Evolutionary conservation across 2,797 vertebrate genomes (phyloP).

Genomic region (Mareca strepera): DNA sequence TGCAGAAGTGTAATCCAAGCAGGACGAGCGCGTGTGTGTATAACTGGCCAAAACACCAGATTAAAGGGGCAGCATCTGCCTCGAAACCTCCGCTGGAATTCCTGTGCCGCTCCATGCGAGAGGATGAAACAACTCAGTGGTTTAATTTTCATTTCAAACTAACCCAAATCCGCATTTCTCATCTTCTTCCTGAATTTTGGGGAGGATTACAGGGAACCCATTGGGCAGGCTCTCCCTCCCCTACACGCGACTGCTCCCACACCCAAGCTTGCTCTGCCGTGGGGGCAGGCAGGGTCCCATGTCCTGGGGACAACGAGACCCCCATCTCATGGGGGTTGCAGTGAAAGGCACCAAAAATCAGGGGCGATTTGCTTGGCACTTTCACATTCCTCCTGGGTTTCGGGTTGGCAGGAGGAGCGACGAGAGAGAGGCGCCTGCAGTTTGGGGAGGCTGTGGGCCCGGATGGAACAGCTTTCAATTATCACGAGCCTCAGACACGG

Average conservation of each 20-base stretch:
- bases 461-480: neutral
- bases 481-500: neutral
- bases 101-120: neutral
- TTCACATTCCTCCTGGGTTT: rapidly evolving
- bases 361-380: neutral
- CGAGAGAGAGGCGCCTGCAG: neutral
- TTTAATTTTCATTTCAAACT: constrained; percentile 14
- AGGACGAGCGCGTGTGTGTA: neutral
- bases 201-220: neutral
- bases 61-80: constrained; percentile 59
- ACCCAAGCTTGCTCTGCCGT: rapidly evolving
- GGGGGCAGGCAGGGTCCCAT: neutral
- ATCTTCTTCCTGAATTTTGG: neutral
- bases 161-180: neutral
- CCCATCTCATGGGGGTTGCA: neutral
- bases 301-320: rapidly evolving
- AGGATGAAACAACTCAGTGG: neutral
- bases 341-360: neutral
- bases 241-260: neutral
- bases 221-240: neutral
- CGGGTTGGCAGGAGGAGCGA: neutral
- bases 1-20: constrained; percentile 57
- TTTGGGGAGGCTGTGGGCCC: neutral
- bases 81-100: constrained; percentile 20
- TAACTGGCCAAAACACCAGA: constrained; percentile 32